A percentile compares a stretch with the other conserved stretches of the same genome.
These are phyloP conservation scores for Cephalotes varians DNA, from an alignment of 2,888 invertebrate species.

Conservation along the genomic window DNA sequence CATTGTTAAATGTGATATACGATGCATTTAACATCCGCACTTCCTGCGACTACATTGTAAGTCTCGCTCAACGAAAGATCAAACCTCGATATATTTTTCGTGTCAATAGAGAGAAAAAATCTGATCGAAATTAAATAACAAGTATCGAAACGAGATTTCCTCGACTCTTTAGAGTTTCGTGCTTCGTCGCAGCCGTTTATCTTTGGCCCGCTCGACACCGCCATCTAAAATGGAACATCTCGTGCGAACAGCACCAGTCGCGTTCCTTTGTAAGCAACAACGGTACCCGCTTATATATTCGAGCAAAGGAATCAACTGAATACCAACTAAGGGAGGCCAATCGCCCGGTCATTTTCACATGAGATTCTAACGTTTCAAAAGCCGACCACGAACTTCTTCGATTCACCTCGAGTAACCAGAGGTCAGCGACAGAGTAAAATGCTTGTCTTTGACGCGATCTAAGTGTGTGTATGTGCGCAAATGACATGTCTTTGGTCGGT, in stretches of 20 bases:
- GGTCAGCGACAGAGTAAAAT: slow-evolving; percentile 58
- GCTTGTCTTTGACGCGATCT: slow-evolving; percentile 63
- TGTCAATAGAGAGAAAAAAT: not conserved
- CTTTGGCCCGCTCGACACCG: slow-evolving; percentile 32
- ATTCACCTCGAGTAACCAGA: not conserved
- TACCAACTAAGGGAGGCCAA: slow-evolving; percentile 63
- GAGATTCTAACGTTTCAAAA: slow-evolving; percentile 51
- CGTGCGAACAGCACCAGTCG: slow-evolving; percentile 42
- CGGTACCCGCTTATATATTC: slow-evolving; percentile 26
- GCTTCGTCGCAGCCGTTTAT: slow-evolving; percentile 38
- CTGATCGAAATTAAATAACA: slow-evolving; percentile 12
- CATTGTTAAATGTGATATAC: not conserved
- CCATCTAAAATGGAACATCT: slow-evolving; percentile 55
- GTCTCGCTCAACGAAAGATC: not conserved
- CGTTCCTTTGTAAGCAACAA: slow-evolving; percentile 42
- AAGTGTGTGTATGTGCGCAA: slow-evolving; percentile 1
- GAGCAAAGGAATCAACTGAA: slow-evolving; percentile 58
- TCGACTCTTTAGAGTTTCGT: slow-evolving; percentile 14
- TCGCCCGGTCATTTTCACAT: slow-evolving; percentile 57
- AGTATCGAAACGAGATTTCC: slow-evolving; percentile 44
- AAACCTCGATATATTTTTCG: not conserved
- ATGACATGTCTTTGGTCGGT: not conserved
- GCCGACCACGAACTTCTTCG: slow-evolving; percentile 35
- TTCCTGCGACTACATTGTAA: too few relatives aligned
- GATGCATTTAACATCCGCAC: not conserved